phyloP scores from a whole-genome alignment of 2,888 invertebrate genomes.

The Dione vanillae region DNA sequence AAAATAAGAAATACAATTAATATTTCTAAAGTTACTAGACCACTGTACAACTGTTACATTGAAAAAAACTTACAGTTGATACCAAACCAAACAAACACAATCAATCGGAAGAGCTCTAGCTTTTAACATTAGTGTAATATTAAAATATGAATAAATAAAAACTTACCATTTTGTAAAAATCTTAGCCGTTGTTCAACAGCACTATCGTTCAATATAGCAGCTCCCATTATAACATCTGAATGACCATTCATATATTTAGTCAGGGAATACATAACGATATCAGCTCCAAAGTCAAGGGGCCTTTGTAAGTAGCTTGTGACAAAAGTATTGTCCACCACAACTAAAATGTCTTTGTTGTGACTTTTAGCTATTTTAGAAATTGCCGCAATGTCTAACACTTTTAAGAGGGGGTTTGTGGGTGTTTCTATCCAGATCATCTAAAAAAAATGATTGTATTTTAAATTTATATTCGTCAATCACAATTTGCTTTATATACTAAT shows the following conservation, averaged over 20 bases:
- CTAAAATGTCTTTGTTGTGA: slow-evolving; percentile 80
- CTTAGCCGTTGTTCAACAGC: slow-evolving; percentile 88
- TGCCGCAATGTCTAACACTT: slow-evolving; percentile 93
- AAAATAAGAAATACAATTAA: too few species aligned
- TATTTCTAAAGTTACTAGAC: too few species aligned
- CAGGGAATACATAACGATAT: slow-evolving; percentile 95
- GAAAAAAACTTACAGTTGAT: too few species aligned
- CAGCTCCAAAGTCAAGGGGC: slow-evolving; percentile 95
- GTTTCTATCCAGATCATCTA: slow-evolving; percentile 97
- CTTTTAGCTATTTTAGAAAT: slow-evolving; percentile 86
- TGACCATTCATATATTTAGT: slow-evolving; percentile 99
- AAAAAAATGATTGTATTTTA: slow-evolving; percentile 43
- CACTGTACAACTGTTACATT: too few species aligned
- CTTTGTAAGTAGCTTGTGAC: slow-evolving; percentile 95
- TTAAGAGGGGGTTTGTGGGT: slow-evolving; percentile 97
- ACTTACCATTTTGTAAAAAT: slow-evolving; percentile 94
- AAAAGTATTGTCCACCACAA: slow-evolving; percentile 97
- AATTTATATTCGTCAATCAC: not conserved
- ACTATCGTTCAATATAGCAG: slow-evolving; percentile 89
- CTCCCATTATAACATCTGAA: slow-evolving; percentile 98
- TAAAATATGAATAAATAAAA: not conserved
- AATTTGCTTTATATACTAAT: not conserved
- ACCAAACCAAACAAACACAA: too few species aligned
- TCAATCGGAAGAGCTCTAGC: too few species aligned
- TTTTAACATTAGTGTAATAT: not conserved